Percentiles rank a stretch among this genome's conserved stretches.
Evolutionary conservation across 2,797 vertebrate genomes (phyloP).

Genomic region (Gadopsis bispinosus): DNA sequence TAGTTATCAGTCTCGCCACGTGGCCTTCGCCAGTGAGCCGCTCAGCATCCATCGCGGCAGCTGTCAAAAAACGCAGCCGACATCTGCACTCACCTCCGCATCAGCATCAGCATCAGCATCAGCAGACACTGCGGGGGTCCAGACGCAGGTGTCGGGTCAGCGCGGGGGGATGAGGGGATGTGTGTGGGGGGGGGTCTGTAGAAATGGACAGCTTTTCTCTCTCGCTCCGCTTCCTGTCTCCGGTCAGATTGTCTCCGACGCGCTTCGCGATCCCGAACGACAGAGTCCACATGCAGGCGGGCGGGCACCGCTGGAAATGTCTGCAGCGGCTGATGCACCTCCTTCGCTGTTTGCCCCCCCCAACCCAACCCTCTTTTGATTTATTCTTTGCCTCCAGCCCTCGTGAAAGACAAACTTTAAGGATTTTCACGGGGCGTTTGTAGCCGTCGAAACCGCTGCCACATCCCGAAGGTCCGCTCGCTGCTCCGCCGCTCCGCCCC

Average conservation of each 20-base stretch:
- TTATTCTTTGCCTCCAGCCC: neutral
- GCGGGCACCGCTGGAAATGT: conserved; percentile 37
- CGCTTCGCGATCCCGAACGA: conserved; percentile 30
- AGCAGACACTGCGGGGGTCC: conserved; percentile 26
- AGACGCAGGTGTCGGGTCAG: neutral
- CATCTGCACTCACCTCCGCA: conserved; percentile 67
- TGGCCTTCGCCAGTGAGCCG: conserved; percentile 53
- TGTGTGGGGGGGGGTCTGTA: neutral
- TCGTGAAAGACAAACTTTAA: conserved; percentile 51
- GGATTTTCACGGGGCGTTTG: conserved; percentile 16
- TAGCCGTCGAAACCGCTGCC: conserved; percentile 3
- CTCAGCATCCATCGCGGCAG: conserved; percentile 23
- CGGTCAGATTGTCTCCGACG: conserved; percentile 23
- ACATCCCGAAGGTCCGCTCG: conserved; percentile 51
- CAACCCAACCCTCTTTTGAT: neutral
- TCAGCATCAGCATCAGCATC: conserved; percentile 17
- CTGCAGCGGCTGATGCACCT: conserved; percentile 24
- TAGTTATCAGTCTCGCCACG: conserved; percentile 52
- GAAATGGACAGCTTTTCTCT: neutral
- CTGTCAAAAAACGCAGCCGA: conserved; percentile 1
- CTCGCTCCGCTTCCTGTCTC: neutral
- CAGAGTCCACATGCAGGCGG: conserved; percentile 24
- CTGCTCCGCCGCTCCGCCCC: conserved; percentile 44
- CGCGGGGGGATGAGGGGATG: no score
- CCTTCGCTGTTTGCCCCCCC: neutral